Evolutionary conservation across 2,113 vertebrate species (phyloP).

Genomic region (Noturus placidus): DNA sequence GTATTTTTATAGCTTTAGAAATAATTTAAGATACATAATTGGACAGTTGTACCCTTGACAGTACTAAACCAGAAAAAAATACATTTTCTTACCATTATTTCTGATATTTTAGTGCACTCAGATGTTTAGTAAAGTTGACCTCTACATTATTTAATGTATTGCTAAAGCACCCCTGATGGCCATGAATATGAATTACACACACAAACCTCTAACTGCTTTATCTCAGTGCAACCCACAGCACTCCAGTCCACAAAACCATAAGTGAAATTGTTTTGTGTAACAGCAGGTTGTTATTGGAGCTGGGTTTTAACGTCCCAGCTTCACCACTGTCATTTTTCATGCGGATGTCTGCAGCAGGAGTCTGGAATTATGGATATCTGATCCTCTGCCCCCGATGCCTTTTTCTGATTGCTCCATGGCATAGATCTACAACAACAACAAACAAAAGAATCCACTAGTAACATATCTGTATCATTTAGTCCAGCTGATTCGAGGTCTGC

Average conservation of each 20-base stretch:
- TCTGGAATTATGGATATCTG: slow-evolving; percentile 46
- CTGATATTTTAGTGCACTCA: not conserved
- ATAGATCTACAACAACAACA: slow-evolving; percentile 17
- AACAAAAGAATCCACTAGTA: not conserved
- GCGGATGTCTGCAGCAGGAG: slow-evolving; percentile 15
- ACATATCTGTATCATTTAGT: not conserved
- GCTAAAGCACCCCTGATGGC: slow-evolving; percentile 24
- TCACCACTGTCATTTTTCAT: slow-evolving; percentile 13
- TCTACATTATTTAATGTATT: not conserved
- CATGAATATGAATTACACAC: not conserved
- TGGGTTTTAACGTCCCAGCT: slow-evolving; percentile 33
- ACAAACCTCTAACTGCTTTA: not conserved
- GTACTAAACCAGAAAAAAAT: not conserved
- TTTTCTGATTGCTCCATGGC: slow-evolving; percentile 18
- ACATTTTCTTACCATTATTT: not conserved
- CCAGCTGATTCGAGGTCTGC: not conserved
- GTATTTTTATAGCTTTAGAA: not conserved
- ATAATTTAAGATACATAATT: not conserved
- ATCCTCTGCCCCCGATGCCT: slow-evolving; percentile 21
- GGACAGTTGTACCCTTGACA: not conserved
- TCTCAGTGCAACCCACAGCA: not conserved
- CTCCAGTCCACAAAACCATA: slow-evolving; percentile 12
- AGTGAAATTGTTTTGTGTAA: slow-evolving; percentile 26
- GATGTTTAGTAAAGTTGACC: not conserved
- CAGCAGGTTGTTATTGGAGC: slow-evolving; percentile 27